Evolutionary conservation across 1,140 invertebrate species (phyloP).

Genomic region (Lucilia sericata): DNA sequence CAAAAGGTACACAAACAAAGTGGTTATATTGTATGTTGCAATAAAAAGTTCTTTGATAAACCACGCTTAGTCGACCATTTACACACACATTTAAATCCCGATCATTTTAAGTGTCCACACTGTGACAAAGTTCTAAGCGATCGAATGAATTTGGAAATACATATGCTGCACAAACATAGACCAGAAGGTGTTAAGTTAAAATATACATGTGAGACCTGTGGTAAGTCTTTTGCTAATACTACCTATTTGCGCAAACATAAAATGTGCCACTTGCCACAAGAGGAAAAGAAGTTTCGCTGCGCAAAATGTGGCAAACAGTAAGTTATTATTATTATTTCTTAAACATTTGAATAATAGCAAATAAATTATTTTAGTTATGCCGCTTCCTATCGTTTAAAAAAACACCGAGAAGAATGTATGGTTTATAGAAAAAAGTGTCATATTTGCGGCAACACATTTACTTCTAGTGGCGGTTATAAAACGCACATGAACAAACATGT

Average conservation of each 20-base stretch:
- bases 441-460: constrained; percentile 63
- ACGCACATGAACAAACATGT: constrained; percentile 2
- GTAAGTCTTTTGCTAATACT: background rate
- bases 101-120: background rate
- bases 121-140: background rate
- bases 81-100: background rate
- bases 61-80: background rate
- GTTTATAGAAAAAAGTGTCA: constrained; percentile 58
- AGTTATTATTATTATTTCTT: background rate
- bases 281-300: constrained; percentile 13
- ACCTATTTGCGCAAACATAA: background rate
- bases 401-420: constrained; percentile 51
- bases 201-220: background rate
- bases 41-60: background rate
- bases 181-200: too few species aligned
- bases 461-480: constrained; percentile 53
- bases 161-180: background rate
- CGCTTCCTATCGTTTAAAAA: background rate
- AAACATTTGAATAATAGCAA: too few species aligned
- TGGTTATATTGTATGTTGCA: background rate
- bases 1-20: too few species aligned
- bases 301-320: background rate
- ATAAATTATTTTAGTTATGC: background rate
- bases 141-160: background rate
- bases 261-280: background rate